Conservation (phyloP, 2,888 invertebrate species). For the Incurvaria masculella region DNA sequence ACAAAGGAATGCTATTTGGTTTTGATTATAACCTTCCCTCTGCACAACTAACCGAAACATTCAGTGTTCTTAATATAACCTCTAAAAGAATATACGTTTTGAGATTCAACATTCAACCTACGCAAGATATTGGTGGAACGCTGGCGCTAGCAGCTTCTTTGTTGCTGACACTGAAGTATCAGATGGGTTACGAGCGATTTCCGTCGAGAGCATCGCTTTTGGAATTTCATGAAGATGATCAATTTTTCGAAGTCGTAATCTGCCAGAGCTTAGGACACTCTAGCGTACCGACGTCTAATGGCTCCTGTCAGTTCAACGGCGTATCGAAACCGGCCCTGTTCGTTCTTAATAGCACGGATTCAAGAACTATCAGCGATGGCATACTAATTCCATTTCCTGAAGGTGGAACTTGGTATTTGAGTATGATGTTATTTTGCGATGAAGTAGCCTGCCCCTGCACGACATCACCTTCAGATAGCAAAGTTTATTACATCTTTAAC, state of each 20-base stretch:
- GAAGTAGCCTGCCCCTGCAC: constrained; percentile 45
- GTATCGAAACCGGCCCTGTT: constrained; percentile 54
- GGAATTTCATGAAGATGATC: constrained; percentile 44
- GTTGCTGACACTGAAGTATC: constrained; percentile 55
- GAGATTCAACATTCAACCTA: constrained; percentile 66
- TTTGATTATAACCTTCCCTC: constrained; percentile 71
- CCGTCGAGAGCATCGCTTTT: constrained; percentile 27
- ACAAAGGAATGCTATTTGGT: constrained; percentile 70
- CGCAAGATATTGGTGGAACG: constrained; percentile 78
- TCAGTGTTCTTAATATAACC: constrained; percentile 65
- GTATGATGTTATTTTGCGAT: constrained; percentile 67
- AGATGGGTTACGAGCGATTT: constrained; percentile 42
- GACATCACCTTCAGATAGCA: constrained; percentile 34
- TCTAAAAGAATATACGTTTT: constrained; percentile 62
- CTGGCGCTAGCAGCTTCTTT: constrained; percentile 68
- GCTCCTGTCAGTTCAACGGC: constrained; percentile 57
- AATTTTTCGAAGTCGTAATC: constrained; percentile 55
- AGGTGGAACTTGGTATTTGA: constrained; percentile 78
- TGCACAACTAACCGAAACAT: constrained; percentile 59
- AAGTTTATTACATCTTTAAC: constrained; percentile 25
- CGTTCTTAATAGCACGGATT: constrained; percentile 62
- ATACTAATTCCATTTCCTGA: constrained; percentile 79
- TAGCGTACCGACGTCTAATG: constrained; percentile 59
- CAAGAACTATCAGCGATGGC: constrained; percentile 59
- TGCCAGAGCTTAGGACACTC: constrained; percentile 59